phyloP scores from a whole-genome alignment of 37 sponge, comb jelly and placozoan genomes.

The Petrosia ficiformis region DNA sequence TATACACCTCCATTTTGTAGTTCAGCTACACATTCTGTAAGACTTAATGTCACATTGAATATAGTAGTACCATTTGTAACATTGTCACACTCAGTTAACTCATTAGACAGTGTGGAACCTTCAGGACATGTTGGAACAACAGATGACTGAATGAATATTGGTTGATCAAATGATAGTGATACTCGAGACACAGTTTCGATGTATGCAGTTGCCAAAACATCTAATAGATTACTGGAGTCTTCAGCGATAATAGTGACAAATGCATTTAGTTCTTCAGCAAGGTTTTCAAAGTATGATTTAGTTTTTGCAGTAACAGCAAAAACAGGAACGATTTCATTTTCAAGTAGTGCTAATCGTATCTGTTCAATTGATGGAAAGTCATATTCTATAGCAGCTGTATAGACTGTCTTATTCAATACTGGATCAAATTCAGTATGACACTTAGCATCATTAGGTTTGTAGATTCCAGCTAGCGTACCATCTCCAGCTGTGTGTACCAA shows the following conservation, averaged over 20 bases:
- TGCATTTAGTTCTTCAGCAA: background rate
- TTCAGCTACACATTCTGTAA: background rate
- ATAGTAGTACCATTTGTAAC: background rate
- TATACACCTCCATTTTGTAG: background rate
- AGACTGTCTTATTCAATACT: background rate
- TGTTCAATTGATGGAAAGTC: background rate
- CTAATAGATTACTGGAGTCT: slow-evolving; percentile 27
- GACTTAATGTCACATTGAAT: background rate
- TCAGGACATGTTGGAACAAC: background rate
- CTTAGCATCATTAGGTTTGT: background rate
- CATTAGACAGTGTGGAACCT: background rate
- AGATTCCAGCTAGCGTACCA: background rate
- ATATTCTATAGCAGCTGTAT: background rate
- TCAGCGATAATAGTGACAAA: slow-evolving; percentile 6
- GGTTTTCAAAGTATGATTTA: background rate
- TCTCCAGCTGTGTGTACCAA: background rate
- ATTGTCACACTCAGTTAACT: background rate
- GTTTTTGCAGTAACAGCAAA: background rate
- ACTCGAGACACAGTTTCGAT: background rate
- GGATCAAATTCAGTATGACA: background rate
- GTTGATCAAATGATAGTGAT: background rate
- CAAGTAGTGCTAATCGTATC: background rate
- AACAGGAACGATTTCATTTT: background rate
- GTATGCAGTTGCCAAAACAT: slow-evolving; percentile 20
- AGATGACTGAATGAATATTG: background rate